phyloP scores from a whole-genome alignment of 1,140 invertebrate genomes.

The Anagrus nilaparvatae region DNA sequence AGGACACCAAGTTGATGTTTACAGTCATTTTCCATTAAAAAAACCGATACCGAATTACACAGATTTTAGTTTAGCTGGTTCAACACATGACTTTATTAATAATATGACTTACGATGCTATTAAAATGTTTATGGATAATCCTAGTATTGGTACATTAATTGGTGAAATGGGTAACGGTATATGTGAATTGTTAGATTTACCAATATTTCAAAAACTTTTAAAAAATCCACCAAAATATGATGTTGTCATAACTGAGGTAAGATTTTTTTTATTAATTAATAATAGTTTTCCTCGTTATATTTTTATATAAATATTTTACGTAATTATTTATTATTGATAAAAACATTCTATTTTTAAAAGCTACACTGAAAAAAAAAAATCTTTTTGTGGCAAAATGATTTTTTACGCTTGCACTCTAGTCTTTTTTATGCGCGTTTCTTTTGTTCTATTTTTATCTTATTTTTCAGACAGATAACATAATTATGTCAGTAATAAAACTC shows the following conservation, averaged over 20 bases:
- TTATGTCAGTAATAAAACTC: too few species aligned
- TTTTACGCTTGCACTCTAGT: too few species aligned
- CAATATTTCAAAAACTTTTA: conserved; percentile 15
- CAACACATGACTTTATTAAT: conserved; percentile 10
- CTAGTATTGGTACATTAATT: too few species aligned
- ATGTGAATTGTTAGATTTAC: conserved; percentile 15
- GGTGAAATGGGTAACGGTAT: conserved; percentile 9
- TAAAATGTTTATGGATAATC: background rate
- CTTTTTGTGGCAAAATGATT: too few species aligned
- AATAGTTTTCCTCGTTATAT: background rate
- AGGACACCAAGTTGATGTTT: conserved; percentile 36
- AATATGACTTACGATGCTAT: conserved; percentile 14
- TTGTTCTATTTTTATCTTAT: too few species aligned
- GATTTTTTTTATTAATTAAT: too few species aligned
- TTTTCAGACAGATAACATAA: too few species aligned
- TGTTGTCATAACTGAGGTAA: conserved; percentile 17
- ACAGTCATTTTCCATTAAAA: conserved; percentile 32
- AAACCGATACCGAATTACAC: conserved; percentile 28
- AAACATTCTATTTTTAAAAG: too few species aligned
- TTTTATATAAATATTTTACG: too few species aligned
- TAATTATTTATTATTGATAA: too few species aligned
- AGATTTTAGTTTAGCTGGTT: conserved; percentile 22
- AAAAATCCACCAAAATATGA: conserved; percentile 18
- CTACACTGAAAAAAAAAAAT: too few species aligned
- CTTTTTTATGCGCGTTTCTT: too few species aligned